phyloP scores from a whole-genome alignment of 2,888 invertebrate species.

The Cephus spinipes region DNA sequence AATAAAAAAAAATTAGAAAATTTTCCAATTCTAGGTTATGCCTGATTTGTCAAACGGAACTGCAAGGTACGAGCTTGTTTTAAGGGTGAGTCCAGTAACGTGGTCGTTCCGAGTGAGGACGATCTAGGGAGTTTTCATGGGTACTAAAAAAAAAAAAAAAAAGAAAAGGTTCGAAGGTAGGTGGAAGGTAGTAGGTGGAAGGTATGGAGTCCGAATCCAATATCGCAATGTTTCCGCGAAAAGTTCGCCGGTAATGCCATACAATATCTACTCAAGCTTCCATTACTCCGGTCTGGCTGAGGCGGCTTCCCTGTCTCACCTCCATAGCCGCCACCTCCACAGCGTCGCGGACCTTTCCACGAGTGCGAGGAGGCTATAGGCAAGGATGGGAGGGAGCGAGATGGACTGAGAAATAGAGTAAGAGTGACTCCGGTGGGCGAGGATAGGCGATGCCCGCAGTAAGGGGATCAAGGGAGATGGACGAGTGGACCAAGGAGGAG shows the following conservation, averaged over 20 bases:
- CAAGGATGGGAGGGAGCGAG: neutral
- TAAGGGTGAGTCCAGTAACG: neutral
- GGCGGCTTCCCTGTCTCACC: slow-evolving; percentile 4
- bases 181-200: neutral
- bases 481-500: neutral
- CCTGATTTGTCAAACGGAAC: neutral
- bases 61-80: neutral
- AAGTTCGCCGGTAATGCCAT: slow-evolving; percentile 64
- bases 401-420: slow-evolving; percentile 7
- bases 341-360: neutral
- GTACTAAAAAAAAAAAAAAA: neutral
- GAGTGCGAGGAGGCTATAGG: neutral
- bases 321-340: slow-evolving; percentile 4
- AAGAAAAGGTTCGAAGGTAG: neutral
- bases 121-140: neutral
- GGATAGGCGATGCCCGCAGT: slow-evolving; percentile 16
- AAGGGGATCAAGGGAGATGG: slow-evolving; percentile 1
- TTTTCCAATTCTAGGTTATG: neutral
- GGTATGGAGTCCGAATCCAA: slow-evolving; percentile 52
- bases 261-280: slow-evolving; percentile 64
- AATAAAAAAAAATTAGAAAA: neutral
- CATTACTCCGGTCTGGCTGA: slow-evolving; percentile 54
- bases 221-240: slow-evolving; percentile 62
- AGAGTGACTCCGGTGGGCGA: slow-evolving; percentile 8
- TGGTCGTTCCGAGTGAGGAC: neutral